Conservation (phyloP, 2,888 invertebrate genomes). For the Plagodis dolabraria region DNA sequence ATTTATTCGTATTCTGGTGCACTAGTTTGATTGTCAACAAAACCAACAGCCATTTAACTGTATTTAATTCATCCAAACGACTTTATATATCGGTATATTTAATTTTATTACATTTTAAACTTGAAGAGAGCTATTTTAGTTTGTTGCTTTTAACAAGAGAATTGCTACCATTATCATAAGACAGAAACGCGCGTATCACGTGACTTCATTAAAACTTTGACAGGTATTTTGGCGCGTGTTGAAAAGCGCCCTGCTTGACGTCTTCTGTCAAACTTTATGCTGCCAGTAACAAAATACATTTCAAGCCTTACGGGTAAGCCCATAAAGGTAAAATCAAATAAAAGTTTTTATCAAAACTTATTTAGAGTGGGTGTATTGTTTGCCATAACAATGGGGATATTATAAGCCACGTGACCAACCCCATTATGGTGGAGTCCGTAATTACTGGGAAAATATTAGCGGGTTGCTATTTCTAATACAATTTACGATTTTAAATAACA, state of each 20-base stretch:
- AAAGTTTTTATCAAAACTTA: neutral
- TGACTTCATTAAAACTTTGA: slow-evolving; percentile 62
- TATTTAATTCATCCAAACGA: too few relatives aligned
- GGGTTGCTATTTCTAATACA: neutral
- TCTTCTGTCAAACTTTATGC: slow-evolving; percentile 29
- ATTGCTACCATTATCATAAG: too few relatives aligned
- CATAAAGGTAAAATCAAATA: slow-evolving; percentile 10
- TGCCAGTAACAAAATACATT: slow-evolving; percentile 3
- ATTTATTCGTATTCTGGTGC: too few relatives aligned
- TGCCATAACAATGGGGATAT: slow-evolving; percentile 54
- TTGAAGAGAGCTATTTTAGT: too few relatives aligned
- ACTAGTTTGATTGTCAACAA: too few relatives aligned
- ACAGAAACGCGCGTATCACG: slow-evolving; percentile 41
- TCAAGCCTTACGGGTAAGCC: slow-evolving; percentile 8
- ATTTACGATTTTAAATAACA: too few relatives aligned
- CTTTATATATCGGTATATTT: too few relatives aligned
- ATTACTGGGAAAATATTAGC: slow-evolving; percentile 54
- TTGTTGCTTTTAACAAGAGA: too few relatives aligned
- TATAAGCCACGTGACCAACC: slow-evolving; percentile 60
- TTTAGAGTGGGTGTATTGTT: slow-evolving; percentile 44
- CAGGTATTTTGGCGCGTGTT: slow-evolving; percentile 60
- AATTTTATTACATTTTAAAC: too few relatives aligned
- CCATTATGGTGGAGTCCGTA: slow-evolving; percentile 56
- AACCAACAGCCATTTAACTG: too few relatives aligned
- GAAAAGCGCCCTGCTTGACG: slow-evolving; percentile 45